These are phyloP conservation scores for Horisme vitalbata DNA, from an alignment of 2,888 invertebrate genomes.

Conservation along the genomic window DNA sequence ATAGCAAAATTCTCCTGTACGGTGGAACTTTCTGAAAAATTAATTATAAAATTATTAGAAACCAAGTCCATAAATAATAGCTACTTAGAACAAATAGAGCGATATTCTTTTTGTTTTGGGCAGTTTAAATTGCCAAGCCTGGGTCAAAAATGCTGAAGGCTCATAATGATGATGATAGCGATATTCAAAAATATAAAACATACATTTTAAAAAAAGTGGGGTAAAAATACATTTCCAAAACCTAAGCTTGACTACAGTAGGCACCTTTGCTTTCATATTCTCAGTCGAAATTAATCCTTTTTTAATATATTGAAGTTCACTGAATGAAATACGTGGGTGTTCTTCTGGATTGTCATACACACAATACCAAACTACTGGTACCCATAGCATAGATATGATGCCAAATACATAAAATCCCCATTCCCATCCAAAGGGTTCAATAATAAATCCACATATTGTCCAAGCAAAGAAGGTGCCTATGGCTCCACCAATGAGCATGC, in stretches of 20 bases:
- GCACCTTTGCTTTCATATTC: conserved; percentile 8
- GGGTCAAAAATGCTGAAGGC: too few species aligned
- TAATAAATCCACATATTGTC: conserved; percentile 36
- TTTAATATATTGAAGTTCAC: conserved; percentile 21
- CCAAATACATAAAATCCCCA: conserved; percentile 82
- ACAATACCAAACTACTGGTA: conserved; percentile 16
- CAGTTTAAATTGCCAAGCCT: too few species aligned
- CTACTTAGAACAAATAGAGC: too few species aligned
- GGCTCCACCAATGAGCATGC: conserved; percentile 59
- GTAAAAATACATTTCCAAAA: too few species aligned
- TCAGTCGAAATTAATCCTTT: conserved; percentile 3
- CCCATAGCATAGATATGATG: conserved; percentile 56
- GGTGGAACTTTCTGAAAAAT: conserved; percentile 68
- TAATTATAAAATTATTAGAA: not conserved
- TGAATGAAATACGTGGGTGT: conserved; percentile 72
- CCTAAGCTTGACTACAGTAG: not conserved
- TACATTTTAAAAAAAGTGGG: too few species aligned
- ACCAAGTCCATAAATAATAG: not conserved
- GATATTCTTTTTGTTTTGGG: too few species aligned
- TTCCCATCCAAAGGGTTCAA: conserved; percentile 79
- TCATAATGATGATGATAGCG: too few species aligned
- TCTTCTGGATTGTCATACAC: conserved; percentile 72
- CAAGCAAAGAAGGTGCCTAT: conserved; percentile 62
- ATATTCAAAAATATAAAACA: too few species aligned
- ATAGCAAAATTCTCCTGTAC: conserved; percentile 72